phyloP scores from a whole-genome alignment of 2,888 invertebrate species.

The Tuberolachnus salignus region DNA sequence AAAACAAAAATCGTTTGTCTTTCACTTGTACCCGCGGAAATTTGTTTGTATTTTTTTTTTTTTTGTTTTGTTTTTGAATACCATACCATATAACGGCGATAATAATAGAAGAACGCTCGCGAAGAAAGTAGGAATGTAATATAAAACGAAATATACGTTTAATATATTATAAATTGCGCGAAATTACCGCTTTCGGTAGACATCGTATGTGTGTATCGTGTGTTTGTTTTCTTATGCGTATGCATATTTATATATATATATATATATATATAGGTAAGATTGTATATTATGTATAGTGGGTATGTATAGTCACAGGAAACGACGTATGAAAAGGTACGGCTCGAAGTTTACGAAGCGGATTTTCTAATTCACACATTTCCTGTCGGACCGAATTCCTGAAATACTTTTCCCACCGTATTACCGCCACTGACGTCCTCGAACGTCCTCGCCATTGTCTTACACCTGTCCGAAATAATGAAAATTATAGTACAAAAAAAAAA shows the following conservation, averaged over 20 bases:
- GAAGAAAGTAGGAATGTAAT: constrained; percentile 10
- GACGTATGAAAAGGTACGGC: constrained; percentile 9
- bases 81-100: too few species aligned
- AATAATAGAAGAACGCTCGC: too few species aligned
- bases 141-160: background rate
- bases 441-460: constrained; percentile 53
- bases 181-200: background rate
- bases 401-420: constrained; percentile 48
- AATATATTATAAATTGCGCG: background rate
- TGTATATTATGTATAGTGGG: too few species aligned
- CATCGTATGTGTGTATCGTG: background rate
- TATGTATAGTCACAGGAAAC: constrained; percentile 34
- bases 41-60: too few species aligned
- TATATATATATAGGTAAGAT: background rate
- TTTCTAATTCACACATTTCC: constrained; percentile 56
- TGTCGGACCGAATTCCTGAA: constrained; percentile 52
- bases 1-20: constrained; percentile 4
- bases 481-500: constrained; percentile 9
- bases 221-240: background rate
- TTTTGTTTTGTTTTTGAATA: too few species aligned
- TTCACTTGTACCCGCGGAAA: background rate
- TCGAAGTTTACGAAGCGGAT: constrained; percentile 40
- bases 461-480: constrained; percentile 44
- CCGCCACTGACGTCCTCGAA: constrained; percentile 38
- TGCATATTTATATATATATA: background rate